Conservation (phyloP, 1,140 invertebrate species). For the Drosophila santomea region DNA sequence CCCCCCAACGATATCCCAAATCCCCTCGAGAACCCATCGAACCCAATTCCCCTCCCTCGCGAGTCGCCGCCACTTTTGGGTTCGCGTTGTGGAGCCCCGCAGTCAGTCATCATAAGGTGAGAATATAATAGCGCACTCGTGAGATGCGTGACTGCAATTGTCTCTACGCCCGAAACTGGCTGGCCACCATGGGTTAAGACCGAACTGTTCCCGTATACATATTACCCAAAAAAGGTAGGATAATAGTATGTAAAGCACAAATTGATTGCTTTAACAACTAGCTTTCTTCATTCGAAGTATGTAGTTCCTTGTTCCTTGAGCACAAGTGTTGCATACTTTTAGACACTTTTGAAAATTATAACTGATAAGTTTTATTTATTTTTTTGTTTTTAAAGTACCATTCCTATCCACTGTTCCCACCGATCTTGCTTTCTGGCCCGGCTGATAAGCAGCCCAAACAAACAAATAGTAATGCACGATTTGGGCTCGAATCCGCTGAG, state of each 20-base stretch:
- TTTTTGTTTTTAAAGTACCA: neutral
- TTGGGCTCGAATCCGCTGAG: slow-evolving; percentile 36
- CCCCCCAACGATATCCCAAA: neutral
- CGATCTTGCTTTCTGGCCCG: slow-evolving; percentile 52
- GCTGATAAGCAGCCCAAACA: slow-evolving; percentile 80
- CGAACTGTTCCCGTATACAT: too few species aligned
- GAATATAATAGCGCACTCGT: slow-evolving; percentile 82
- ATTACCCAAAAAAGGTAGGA: too few species aligned
- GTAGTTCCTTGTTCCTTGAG: too few species aligned
- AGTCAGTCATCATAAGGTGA: slow-evolving; percentile 83
- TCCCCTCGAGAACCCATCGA: neutral
- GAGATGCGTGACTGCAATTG: slow-evolving; percentile 83
- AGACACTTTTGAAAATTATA: neutral
- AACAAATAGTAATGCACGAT: slow-evolving; percentile 82
- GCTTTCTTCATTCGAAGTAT: neutral
- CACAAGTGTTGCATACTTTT: neutral
- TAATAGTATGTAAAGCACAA: too few species aligned
- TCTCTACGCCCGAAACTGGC: slow-evolving; percentile 64
- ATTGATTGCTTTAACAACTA: too few species aligned
- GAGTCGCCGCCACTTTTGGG: slow-evolving; percentile 2
- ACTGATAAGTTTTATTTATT: too few species aligned
- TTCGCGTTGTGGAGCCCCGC: slow-evolving; percentile 32
- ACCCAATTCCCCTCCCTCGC: neutral
- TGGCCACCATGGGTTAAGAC: slow-evolving; percentile 39
- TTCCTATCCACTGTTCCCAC: slow-evolving; percentile 28